Evolutionary conservation across 2,113 vertebrate species (phyloP).

Genomic region (Cavia porcellus): DNA sequence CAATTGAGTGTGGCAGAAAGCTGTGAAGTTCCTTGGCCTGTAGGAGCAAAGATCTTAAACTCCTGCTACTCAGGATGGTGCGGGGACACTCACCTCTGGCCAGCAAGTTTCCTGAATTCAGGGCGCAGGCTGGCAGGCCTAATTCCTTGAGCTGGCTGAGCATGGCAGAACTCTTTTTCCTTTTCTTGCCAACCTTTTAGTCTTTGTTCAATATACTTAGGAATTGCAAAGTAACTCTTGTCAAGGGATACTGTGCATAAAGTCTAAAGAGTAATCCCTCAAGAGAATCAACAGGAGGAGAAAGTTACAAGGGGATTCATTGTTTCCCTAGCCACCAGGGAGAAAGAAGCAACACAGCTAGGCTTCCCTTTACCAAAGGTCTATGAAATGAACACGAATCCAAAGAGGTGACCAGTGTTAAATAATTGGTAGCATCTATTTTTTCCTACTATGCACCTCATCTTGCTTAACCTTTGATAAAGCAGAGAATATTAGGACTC

Average conservation of each 20-base stretch:
- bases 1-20: no score
- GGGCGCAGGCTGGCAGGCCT: no score
- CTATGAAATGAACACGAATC: rapidly evolving
- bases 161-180: no score
- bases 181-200: background rate
- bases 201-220: background rate
- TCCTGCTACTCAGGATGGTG: no score
- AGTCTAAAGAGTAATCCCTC: background rate
- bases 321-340: background rate
- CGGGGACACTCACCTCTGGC: no score
- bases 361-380: background rate
- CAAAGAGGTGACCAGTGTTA: background rate
- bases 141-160: no score
- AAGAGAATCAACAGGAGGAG: background rate
- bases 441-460: rapidly evolving
- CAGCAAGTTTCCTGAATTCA: no score
- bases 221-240: background rate
- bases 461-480: background rate
- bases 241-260: background rate
- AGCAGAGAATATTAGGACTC: background rate
- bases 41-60: no score
- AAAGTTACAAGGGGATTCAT: background rate
- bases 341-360: background rate
- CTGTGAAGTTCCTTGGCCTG: no score
- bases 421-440: background rate